These are phyloP conservation scores for Podarcis siculus DNA, from an alignment of 2,797 vertebrate species.

Conservation along the genomic window DNA sequence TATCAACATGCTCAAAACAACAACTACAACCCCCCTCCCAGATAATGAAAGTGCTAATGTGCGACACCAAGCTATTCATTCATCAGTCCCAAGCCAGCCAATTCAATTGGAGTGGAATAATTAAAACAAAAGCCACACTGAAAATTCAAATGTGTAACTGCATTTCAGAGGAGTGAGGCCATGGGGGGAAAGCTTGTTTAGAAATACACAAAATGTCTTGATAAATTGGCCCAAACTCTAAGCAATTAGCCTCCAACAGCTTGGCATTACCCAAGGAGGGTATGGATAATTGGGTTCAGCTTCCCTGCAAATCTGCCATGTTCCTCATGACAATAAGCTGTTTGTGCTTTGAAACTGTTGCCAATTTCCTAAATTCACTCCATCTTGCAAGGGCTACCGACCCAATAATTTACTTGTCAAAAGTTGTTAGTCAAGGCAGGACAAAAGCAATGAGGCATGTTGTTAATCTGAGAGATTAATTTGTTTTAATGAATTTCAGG, in stretches of 20 bases:
- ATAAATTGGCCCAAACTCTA: slow-evolving; percentile 70
- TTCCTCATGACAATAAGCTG: slow-evolving; percentile 70
- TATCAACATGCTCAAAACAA: slow-evolving; percentile 45
- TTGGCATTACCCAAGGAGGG: slow-evolving; percentile 69
- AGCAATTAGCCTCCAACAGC: slow-evolving; percentile 73
- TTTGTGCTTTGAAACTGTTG: slow-evolving; percentile 62
- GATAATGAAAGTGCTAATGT: slow-evolving; percentile 63
- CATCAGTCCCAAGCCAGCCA: slow-evolving; percentile 63
- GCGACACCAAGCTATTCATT: slow-evolving; percentile 66
- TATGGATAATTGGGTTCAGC: slow-evolving; percentile 74
- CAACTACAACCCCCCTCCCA: slow-evolving; percentile 18
- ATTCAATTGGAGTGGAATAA: slow-evolving; percentile 63
- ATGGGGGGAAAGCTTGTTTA: slow-evolving; percentile 64
- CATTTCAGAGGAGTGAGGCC: slow-evolving; percentile 53
- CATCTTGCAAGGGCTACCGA: slow-evolving; percentile 65
- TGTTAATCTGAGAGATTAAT: slow-evolving; percentile 67
- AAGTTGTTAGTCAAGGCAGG: slow-evolving; percentile 67
- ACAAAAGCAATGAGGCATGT: slow-evolving; percentile 63
- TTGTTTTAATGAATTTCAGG: slow-evolving; percentile 58
- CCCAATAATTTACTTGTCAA: slow-evolving; percentile 75
- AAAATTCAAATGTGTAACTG: slow-evolving; percentile 61
- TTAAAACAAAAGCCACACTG: slow-evolving; percentile 68
- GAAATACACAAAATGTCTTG: slow-evolving; percentile 64
- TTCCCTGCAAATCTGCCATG: slow-evolving; percentile 67
- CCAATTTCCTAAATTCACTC: slow-evolving; percentile 53